phyloP scores from a whole-genome alignment of 2,113 vertebrate genomes.

The Thryonomys swinderianus region DNA sequence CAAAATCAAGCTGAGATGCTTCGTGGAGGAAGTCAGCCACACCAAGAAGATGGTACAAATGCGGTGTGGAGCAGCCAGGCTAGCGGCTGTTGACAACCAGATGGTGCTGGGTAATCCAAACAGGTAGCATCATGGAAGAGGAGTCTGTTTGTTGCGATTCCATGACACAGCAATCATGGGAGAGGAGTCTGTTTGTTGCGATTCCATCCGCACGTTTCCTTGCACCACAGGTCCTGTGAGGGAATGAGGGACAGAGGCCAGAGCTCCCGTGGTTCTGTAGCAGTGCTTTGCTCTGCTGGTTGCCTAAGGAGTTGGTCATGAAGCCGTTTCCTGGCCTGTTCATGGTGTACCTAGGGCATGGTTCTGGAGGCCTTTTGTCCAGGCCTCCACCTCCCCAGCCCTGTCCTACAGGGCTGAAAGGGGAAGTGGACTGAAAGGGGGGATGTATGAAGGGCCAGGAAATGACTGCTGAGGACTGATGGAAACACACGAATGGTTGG shows the following conservation, averaged over 20 bases:
- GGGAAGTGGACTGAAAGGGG: too few species aligned
- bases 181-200: neutral
- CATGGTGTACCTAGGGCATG: neutral
- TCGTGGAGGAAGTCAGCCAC: neutral
- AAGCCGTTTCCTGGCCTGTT: neutral
- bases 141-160: neutral
- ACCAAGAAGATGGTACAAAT: neutral
- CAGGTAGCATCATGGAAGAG: too few species aligned
- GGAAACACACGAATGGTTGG: accelerated
- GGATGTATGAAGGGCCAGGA: neutral
- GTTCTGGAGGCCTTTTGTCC: neutral
- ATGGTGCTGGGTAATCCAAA: neutral
- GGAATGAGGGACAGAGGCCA: neutral
- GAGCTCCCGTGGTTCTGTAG: neutral
- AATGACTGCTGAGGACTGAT: accelerated
- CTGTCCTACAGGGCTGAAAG: neutral
- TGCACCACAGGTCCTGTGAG: neutral
- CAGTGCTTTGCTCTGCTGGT: neutral
- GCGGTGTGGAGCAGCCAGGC: neutral
- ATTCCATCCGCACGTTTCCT: neutral
- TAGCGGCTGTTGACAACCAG: neutral
- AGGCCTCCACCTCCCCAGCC: neutral
- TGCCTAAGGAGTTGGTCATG: neutral
- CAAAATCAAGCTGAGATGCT: neutral
- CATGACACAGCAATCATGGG: accelerated